Base-by-base conservation (phyloP, 2,888 invertebrate genomes). In the Drosophila suboccidentalis region DNA sequence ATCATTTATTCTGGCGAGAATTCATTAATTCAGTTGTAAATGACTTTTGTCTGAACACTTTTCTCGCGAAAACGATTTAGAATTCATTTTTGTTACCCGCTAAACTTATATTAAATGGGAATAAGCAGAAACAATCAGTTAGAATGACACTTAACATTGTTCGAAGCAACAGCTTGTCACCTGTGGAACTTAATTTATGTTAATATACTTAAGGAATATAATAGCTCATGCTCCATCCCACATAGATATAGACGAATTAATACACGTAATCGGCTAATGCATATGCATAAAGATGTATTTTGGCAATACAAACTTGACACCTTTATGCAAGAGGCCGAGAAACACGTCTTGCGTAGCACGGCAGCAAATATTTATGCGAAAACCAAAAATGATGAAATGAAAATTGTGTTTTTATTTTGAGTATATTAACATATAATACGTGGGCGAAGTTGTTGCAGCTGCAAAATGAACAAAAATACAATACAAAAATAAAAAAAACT, bases 341-440 rank as follows among this genome's bases (percentile, higher is more conserved):
- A 58, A 39, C 49, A 53, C 13, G 36, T 69, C 64, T 75, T 61
- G 79, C 73, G 82, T 80, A 82, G 62, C 71, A 50, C 82, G 50
- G 80, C 77, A 61, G 82, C 74, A 55, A 36, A 60, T 34, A 38
- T 51, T 58, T 49, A 49, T 67, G 36, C 44, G 11, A 71, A 71
- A 65, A 17, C 39, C 50, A 39, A 34, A 49, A 34, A 73, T 73
- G 54, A 73, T 72, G 59, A 59, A 74, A 75, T 70, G 64, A 49
- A 58, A 38, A 47, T 11, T 26, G 39, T 19, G 8, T 41, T 41
- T 15, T 17, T 15, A 15, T 46, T 11, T 53, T 60, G 11, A 32
- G 19, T 15, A 43, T 43, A 76, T 76, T 77, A 76, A 11, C 65
- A 76, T 76, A 53, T 60, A 47, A 58, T 22, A 72, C 58, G 77